Evolutionary conservation across 92 coral and sea anemone species (phyloP), one percentile per base, ranked within the genome.

Genomic region (Muricea muricata): DNA sequence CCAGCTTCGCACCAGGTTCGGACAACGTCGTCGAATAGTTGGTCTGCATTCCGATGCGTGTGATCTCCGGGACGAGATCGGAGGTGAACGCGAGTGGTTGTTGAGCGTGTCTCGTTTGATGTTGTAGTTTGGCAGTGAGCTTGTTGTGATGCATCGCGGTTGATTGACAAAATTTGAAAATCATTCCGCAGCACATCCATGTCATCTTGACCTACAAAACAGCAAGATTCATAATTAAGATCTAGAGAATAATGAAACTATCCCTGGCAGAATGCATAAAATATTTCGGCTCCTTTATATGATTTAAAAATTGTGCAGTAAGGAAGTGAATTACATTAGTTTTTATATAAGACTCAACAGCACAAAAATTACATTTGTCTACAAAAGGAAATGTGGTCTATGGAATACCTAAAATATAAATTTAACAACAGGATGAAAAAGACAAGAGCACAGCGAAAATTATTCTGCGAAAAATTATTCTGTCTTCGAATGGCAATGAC

Each of bases 1-100:
- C 83, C 83, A 28, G 23, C 71, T 17, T 55, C 69, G 55, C 83
- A 56, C 83, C 83, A 78, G 2, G 47, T 57, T 78, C 71, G 83
- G 21, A 78, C 50, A 7, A 78, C 83, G 55, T 55, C 71, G 71
- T 78, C 71, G 24, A 78, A 78, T 12, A 78, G 37, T 35, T 78
- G 69, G 32, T 55, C 70, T 33, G 39, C 8, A 39, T 34, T 78
- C 17, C 83, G 52, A 29, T n/a, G 54, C 21, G 70, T 28, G 30
- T 56, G 70, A 63, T 52, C 60, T 52, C 56, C 63, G 23, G 35
- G 80, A 10, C 20, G 70, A 33, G 83, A 61, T 24, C 34, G 41
- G 21, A 78, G 45, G 24, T 37, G 83, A 34, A 56, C 17, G 26
- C 15, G 7, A 2, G 23, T 32, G 35, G 2, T 29, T 30, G 40